A percentile compares a stretch with the other conserved stretches of the same genome.
phyloP scores from a whole-genome alignment of 2,888 invertebrate genomes.

The Tholera decimalis region DNA sequence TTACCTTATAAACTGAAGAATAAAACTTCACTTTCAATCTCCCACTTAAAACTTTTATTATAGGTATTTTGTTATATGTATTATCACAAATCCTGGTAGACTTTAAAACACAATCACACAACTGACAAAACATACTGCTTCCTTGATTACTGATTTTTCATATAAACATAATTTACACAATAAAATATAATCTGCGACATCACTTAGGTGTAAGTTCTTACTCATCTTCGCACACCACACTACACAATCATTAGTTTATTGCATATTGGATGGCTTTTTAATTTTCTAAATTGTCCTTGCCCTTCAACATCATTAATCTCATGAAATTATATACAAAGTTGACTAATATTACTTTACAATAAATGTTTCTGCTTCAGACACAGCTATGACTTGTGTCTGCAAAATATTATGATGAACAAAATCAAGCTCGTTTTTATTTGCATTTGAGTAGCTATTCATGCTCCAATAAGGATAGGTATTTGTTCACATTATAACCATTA shows the following conservation, averaged over 20 bases:
- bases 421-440: slow-evolving; percentile 78
- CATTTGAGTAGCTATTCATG: slow-evolving; percentile 73
- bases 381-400: slow-evolving; percentile 73
- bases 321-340: slow-evolving; percentile 91
- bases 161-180: slow-evolving; percentile 91
- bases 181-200: slow-evolving; percentile 89
- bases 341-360: slow-evolving; percentile 90
- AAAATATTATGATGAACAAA: slow-evolving; percentile 77
- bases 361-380: slow-evolving; percentile 80
- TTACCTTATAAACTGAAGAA: slow-evolving; percentile 86
- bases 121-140: slow-evolving; percentile 91
- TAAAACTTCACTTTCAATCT: slow-evolving; percentile 91
- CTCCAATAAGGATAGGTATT: slow-evolving; percentile 75
- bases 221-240: slow-evolving; percentile 86
- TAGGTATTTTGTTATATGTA: slow-evolving; percentile 93
- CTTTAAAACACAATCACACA: slow-evolving; percentile 93
- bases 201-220: slow-evolving; percentile 89
- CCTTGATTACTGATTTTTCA: slow-evolving; percentile 90
- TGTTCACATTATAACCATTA: slow-evolving; percentile 85
- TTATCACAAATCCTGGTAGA: slow-evolving; percentile 95
- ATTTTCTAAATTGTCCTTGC: slow-evolving; percentile 87
- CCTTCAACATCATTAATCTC: slow-evolving; percentile 88
- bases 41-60: slow-evolving; percentile 92
- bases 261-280: slow-evolving; percentile 90
- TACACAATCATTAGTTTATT: slow-evolving; percentile 90